Base-by-base conservation (phyloP, 2,797 vertebrate genomes). In the Enteromius afrohamiltoni region DNA sequence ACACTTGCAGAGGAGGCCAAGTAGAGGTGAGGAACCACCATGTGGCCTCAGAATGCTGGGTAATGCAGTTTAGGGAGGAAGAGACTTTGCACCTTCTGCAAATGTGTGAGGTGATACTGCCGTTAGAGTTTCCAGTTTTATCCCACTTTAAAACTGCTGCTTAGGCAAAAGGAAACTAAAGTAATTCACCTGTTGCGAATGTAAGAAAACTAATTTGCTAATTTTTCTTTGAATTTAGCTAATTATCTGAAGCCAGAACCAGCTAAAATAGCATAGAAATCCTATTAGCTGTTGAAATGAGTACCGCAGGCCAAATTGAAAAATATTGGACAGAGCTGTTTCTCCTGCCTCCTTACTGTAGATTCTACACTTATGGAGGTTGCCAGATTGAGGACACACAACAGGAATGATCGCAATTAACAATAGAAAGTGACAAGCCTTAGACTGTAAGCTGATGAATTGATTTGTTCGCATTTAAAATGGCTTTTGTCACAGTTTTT, bases 21-120 rank as follows among this genome's bases (percentile, higher is more conserved):
- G 70, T 19, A 82, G 70, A 77, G 51, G 62, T 82, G 47, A 81
- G 69, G 45, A 79, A 82, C 84, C 78, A 71, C 64, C 42, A 68
- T 81, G 78, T 82, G 69, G 42, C 29, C 34, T 37, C 14, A 47
- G 74, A 84, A 70, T 77, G 76, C 79, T 86, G 79, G 45, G 47
- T 73, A 86, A 62, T 83, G 68, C 47, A 49, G 67, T 77, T 85
- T 62, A 29, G n/a, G 45, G 29, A 45, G 29, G 47, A 53, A 55
- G 49, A 62, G 29, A 26, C 53, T 75, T 83, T 62, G 51, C 82
- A 83, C 73, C 74, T 77, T 21, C 49, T 83, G 40, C 4, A 78
- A 47, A 62, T 49, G 53, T 83, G 65, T 78, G 51, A 83, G 74
- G 64, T 83, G 82, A 77, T 34, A n/a, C 82, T 70, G 45, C 60